Base-by-base conservation (phyloP, 1,140 invertebrate species). In the Drosophila pruinosa region DNA sequence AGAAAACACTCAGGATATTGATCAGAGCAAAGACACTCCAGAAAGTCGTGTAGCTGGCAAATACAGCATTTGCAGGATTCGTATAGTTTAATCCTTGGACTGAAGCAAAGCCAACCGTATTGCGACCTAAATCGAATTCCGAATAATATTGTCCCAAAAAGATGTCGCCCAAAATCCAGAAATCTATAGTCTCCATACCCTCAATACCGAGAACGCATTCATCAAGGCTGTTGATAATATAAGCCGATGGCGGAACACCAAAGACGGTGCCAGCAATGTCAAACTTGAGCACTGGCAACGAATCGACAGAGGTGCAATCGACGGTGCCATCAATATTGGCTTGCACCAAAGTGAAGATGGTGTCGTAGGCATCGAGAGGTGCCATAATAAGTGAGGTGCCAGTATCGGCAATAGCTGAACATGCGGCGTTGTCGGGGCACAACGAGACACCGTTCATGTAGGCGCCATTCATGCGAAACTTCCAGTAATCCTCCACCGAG, bases 351-450 rank as follows among this genome's bases (percentile, higher is more conserved):
- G 0, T 4, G 0, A 15, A 10, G 2, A 76, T 41, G 41, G 43
- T 4, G 1, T 34, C 2, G 36, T 50, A 45, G 95, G 91, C 78
- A 95, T 93, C 14, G 2, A 90, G 78, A 1, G 95, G 95, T 12
- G 94, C 95, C 74, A 94, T 94, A 68, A 96, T 92, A 0, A 96
- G 91, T 8, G 94, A 95, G 36, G 95, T 96, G 12, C 95, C 95
- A 39, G 95, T 96, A 88, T 96, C 95, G 61, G 94, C 95, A 75
- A 96, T 95, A n/a, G 94, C 95, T 75, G 93, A 80, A 70, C 94
- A 95, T n/a, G n/a, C n/a, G n/a, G n/a, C n/a, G n/a, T n/a, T n/a
- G n/a, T n/a, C 6, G 91, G 91, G 4, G 67, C 93, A 93, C 54
- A 92, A 70, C 0, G 4, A 6, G 0, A 52, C 8, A 6, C 73